Conservation (phyloP, 2,113 vertebrate genomes). For the Ginglymostoma cirratum region DNA sequence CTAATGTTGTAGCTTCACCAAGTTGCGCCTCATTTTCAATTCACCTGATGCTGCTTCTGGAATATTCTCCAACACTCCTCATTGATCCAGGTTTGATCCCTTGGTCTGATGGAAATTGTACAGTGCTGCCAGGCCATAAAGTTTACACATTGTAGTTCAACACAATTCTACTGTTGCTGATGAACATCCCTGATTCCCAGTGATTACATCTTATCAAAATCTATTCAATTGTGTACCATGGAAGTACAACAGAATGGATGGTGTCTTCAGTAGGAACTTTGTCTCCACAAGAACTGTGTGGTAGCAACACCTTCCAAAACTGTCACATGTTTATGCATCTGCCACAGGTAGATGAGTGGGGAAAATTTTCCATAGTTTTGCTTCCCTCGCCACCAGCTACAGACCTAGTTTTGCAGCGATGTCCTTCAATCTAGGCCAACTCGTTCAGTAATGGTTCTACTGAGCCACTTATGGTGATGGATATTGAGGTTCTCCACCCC, state of each 20-base stretch:
- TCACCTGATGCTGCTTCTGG: not conserved
- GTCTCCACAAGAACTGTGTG: too few relatives aligned
- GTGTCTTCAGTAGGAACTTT: too few relatives aligned
- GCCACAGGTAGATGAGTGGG: too few relatives aligned
- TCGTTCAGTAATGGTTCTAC: not conserved
- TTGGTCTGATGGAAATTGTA: not conserved
- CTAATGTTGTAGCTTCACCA: too few relatives aligned
- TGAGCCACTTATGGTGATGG: not conserved
- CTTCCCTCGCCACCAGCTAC: not conserved
- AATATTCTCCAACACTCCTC: not conserved
- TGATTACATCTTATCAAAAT: not conserved
- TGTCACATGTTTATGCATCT: too few relatives aligned
- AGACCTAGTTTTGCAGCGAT: not conserved
- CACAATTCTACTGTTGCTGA: not conserved
- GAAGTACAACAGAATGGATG: not conserved
- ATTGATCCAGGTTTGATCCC: not conserved
- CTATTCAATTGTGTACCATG: not conserved
- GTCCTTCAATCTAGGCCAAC: not conserved
- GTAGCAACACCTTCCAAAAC: too few relatives aligned
- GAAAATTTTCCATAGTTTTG: not conserved
- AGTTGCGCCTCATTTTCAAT: not conserved
- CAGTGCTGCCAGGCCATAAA: not conserved
- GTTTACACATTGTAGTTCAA: not conserved
- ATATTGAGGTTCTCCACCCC: not conserved
- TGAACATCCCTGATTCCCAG: not conserved